These are phyloP conservation scores for Tetropium fuscum DNA, from an alignment of 2,888 invertebrate species.

Conservation along the genomic window DNA sequence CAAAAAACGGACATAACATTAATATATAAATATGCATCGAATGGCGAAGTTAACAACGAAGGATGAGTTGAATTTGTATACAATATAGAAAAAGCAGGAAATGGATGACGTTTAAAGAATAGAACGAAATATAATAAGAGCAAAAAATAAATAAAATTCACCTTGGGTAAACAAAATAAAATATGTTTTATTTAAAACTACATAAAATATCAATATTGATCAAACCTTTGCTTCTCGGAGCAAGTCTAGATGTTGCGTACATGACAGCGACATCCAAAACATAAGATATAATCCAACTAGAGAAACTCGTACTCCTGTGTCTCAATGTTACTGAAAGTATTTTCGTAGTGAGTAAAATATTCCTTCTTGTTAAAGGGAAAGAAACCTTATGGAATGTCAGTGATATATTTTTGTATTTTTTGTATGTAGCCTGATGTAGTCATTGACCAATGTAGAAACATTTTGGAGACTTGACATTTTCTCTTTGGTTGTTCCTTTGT, in stretches of 20 bases:
- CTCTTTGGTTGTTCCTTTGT: conserved; percentile 33
- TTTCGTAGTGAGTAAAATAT: conserved; percentile 38
- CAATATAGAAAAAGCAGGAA: too few relatives aligned
- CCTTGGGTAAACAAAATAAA: too few relatives aligned
- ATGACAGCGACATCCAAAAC: too few relatives aligned
- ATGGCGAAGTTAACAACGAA: too few relatives aligned
- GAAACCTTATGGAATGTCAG: conserved; percentile 49
- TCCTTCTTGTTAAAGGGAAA: conserved; percentile 23
- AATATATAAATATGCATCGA: too few relatives aligned
- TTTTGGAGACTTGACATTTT: conserved; percentile 25
- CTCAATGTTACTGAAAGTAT: conserved; percentile 45
- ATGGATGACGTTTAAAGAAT: too few relatives aligned
- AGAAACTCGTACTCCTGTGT: conserved; percentile 43
- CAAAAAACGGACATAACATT: too few relatives aligned
- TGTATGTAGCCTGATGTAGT: conserved; percentile 57
- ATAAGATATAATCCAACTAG: conserved; percentile 18
- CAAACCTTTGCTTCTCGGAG: neutral
- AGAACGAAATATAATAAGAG: too few relatives aligned
- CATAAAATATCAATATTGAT: conserved; percentile 20
- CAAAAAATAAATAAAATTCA: too few relatives aligned
- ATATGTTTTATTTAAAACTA: neutral
- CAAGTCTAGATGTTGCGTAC: too few relatives aligned
- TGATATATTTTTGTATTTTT: conserved; percentile 64
- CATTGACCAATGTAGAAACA: conserved; percentile 43
- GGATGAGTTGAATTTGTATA: too few relatives aligned